A percentile compares a stretch with the other conserved stretches of the same genome.
phyloP scores from a whole-genome alignment of 2,888 invertebrate species.

The Lagria hirta region DNA sequence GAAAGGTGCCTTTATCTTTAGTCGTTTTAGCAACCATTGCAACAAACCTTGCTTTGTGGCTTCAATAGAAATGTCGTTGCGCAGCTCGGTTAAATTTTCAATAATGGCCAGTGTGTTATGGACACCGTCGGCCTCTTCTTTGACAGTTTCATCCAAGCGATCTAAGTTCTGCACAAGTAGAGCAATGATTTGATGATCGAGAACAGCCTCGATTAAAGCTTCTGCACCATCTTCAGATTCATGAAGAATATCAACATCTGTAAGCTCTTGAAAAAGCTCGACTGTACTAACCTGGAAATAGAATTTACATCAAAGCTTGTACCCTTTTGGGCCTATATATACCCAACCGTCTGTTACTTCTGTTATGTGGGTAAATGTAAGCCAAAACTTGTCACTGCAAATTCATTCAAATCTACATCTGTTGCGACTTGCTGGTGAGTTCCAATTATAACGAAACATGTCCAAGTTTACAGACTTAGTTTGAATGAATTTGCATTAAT shows the following conservation, averaged over 20 bases:
- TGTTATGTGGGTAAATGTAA: too few relatives aligned
- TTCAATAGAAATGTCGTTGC: conserved; percentile 79
- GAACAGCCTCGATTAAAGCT: conserved; percentile 80
- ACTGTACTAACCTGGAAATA: conserved; percentile 53
- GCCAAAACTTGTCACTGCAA: too few relatives aligned
- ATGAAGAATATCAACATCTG: conserved; percentile 93
- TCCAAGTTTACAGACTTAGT: too few relatives aligned
- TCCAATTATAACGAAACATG: too few relatives aligned
- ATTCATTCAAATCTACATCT: too few relatives aligned
- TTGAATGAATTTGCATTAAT: too few relatives aligned
- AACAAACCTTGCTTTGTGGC: conserved; percentile 89
- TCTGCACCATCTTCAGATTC: conserved; percentile 92
- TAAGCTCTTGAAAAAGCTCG: conserved; percentile 77
- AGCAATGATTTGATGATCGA: conserved; percentile 84
- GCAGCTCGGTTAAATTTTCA: conserved; percentile 93
- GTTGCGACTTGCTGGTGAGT: too few relatives aligned
- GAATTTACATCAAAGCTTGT: too few relatives aligned
- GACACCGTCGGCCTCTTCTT: conserved; percentile 95
- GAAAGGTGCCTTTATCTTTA: conserved; percentile 86
- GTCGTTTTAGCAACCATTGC: conserved; percentile 87
- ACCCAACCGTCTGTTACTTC: too few relatives aligned
- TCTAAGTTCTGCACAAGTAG: conserved; percentile 91
- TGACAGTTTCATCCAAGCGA: conserved; percentile 87
- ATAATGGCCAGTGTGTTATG: conserved; percentile 87
- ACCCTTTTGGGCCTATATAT: too few relatives aligned